These are phyloP conservation scores for Nomada hirtipes DNA, from an alignment of 2,888 invertebrate species.

Conservation along the genomic window DNA sequence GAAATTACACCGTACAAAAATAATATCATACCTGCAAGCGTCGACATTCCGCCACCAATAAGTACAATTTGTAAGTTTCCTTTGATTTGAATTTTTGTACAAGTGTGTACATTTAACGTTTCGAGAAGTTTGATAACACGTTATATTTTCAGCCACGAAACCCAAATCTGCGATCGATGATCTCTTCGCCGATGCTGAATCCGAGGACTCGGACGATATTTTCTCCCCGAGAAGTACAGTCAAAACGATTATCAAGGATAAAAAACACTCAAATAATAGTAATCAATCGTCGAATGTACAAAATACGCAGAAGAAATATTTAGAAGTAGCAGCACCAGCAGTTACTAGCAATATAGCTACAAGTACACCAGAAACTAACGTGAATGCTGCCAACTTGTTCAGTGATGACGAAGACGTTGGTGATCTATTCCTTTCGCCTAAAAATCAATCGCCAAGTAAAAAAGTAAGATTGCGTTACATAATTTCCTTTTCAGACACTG, in stretches of 20 bases:
- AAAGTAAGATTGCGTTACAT: slow-evolving; percentile 51
- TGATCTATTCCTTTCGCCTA: slow-evolving; percentile 74
- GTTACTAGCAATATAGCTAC: slow-evolving; percentile 69
- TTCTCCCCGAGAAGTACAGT: slow-evolving; percentile 77
- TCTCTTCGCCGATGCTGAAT: slow-evolving; percentile 81
- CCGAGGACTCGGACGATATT: slow-evolving; percentile 82
- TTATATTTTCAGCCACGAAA: slow-evolving; percentile 73
- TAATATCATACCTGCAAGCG: slow-evolving; percentile 81
- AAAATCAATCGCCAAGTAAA: slow-evolving; percentile 60
- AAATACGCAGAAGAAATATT: slow-evolving; percentile 57
- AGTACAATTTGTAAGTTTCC: slow-evolving; percentile 75
- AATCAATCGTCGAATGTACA: slow-evolving; percentile 31
- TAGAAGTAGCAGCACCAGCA: slow-evolving; percentile 62
- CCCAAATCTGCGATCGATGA: slow-evolving; percentile 83
- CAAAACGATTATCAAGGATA: slow-evolving; percentile 61
- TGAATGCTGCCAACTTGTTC: slow-evolving; percentile 72
- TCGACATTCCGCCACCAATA: slow-evolving; percentile 82
- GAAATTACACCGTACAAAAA: slow-evolving; percentile 73
- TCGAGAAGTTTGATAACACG: background rate
- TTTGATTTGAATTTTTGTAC: background rate
- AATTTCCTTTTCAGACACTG: background rate
- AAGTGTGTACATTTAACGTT: background rate
- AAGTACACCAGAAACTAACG: slow-evolving; percentile 76
- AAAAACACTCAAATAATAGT: slow-evolving; percentile 34
- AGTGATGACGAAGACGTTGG: slow-evolving; percentile 76